A percentile compares a stretch with the other conserved stretches of the same genome.
Conservation (phyloP, 2,113 vertebrate genomes). For the Spea multiplicata region DNA sequence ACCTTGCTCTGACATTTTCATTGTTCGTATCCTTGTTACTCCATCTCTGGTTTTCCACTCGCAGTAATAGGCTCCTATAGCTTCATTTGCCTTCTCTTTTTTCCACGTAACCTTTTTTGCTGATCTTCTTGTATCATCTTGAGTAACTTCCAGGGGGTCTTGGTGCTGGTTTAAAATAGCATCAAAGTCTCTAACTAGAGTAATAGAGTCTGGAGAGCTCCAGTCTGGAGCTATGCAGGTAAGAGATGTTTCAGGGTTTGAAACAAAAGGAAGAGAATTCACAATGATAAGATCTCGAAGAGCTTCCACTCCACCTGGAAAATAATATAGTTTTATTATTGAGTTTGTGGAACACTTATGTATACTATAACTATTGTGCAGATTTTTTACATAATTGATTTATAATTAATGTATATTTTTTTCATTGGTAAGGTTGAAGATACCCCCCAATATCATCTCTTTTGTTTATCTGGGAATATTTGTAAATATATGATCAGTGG, state of each 20-base stretch:
- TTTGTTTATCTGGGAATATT: too few species aligned
- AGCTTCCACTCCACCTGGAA: constrained; percentile 68
- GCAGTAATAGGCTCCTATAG: constrained; percentile 80
- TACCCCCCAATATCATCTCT: too few species aligned
- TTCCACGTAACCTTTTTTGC: constrained; percentile 78
- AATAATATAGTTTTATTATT: constrained; percentile 18
- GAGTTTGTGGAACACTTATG: neutral
- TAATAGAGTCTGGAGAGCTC: constrained; percentile 64
- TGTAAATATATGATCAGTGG: too few species aligned
- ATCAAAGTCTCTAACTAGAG: constrained; percentile 70
- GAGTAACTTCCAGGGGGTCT: constrained; percentile 65
- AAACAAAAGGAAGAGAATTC: constrained; percentile 80
- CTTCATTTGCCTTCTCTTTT: constrained; percentile 71
- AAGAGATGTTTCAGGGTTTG: constrained; percentile 72
- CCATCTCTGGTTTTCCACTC: constrained; percentile 70
- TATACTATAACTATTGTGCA: too few species aligned
- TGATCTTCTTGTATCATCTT: constrained; percentile 65
- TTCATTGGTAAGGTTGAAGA: too few species aligned
- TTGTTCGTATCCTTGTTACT: constrained; percentile 71
- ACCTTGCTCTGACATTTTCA: constrained; percentile 85
- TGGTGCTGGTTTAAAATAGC: constrained; percentile 68
- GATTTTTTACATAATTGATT: neutral
- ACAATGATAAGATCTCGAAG: constrained; percentile 78
- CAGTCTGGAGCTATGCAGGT: constrained; percentile 79
- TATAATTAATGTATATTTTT: neutral